Percentiles rank a stretch among this genome's conserved stretches.
Conservation (phyloP, 2,888 invertebrate genomes). For the Diaperis boleti region DNA sequence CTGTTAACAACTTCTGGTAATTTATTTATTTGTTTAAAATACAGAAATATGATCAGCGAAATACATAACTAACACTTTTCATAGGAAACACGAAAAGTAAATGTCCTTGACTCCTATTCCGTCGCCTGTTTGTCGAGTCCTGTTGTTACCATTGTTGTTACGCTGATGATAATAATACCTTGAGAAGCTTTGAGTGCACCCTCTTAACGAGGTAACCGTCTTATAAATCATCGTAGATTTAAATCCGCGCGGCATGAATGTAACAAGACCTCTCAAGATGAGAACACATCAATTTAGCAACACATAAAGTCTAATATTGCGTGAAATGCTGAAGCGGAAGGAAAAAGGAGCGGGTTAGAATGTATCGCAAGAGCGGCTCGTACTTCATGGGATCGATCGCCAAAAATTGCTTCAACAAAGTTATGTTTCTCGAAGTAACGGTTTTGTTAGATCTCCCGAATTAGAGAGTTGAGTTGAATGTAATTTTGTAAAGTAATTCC, state of each 20-base stretch:
- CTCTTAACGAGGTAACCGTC: slow-evolving; percentile 33
- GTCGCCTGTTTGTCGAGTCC: not conserved
- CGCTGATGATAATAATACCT: slow-evolving; percentile 8
- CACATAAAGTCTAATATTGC: slow-evolving; percentile 24
- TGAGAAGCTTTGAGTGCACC: not conserved
- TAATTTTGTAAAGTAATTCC: too few species aligned
- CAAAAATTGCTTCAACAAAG: not conserved
- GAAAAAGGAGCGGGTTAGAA: slow-evolving; percentile 4
- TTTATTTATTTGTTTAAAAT: slow-evolving; percentile 4
- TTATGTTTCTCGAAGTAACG: too few species aligned
- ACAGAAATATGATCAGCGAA: not conserved
- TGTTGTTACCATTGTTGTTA: not conserved
- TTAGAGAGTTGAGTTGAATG: too few species aligned
- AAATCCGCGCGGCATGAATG: slow-evolving; percentile 47
- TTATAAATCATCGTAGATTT: slow-evolving; percentile 44
- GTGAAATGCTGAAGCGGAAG: slow-evolving; percentile 10
- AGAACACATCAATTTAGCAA: slow-evolving; percentile 47
- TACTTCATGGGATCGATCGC: not conserved
- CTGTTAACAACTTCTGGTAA: slow-evolving; percentile 25
- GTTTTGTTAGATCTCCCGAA: too few species aligned
- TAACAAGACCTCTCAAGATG: slow-evolving; percentile 46
- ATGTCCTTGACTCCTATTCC: not conserved
- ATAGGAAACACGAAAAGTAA: too few species aligned
- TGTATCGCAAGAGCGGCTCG: slow-evolving; percentile 3
- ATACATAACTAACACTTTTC: too few species aligned